A percentile compares a stretch with the other conserved stretches of the same genome.
Conservation (phyloP, 1,140 invertebrate species). For the Scaptomyza graminum region DNA sequence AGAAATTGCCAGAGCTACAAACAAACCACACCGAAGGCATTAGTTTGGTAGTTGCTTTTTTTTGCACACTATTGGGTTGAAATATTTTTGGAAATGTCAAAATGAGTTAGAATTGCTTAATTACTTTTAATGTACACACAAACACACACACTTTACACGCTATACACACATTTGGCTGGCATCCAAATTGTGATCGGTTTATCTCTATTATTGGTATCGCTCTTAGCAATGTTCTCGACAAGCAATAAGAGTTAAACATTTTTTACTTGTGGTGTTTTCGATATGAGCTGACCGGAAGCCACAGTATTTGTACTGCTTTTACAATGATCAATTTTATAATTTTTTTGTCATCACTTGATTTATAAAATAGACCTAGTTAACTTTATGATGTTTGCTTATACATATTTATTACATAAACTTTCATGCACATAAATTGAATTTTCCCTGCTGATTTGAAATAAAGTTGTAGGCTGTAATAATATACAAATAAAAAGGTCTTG, state of each 20-base stretch:
- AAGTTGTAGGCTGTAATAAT: too few relatives aligned
- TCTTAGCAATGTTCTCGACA: not conserved
- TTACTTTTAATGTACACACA: conserved; percentile 64
- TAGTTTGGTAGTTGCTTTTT: conserved; percentile 60
- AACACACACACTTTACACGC: not conserved
- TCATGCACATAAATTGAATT: too few relatives aligned
- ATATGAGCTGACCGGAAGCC: conserved; percentile 10
- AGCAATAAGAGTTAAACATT: conserved; percentile 13
- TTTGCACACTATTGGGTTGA: conserved; percentile 64
- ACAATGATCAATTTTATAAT: too few relatives aligned
- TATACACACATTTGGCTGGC: conserved; percentile 42
- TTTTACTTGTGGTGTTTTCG: conserved; percentile 4
- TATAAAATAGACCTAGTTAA: too few relatives aligned
- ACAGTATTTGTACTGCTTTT: not conserved
- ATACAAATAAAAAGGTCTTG: too few relatives aligned
- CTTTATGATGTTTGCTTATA: too few relatives aligned
- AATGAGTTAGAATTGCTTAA: conserved; percentile 73
- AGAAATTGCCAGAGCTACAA: conserved; percentile 37
- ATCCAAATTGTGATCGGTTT: conserved; percentile 43
- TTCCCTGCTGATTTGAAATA: too few relatives aligned
- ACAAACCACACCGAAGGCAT: conserved; percentile 60
- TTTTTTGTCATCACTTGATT: too few relatives aligned
- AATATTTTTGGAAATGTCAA: conserved; percentile 82
- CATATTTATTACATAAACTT: too few relatives aligned
- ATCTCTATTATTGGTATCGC: conserved; percentile 24